Percentiles rank a stretch among this genome's conserved stretches.
Conservation (phyloP, 30 jellyfish, hydroid and myxozoan species). For the Euphysa ruthae region DNA sequence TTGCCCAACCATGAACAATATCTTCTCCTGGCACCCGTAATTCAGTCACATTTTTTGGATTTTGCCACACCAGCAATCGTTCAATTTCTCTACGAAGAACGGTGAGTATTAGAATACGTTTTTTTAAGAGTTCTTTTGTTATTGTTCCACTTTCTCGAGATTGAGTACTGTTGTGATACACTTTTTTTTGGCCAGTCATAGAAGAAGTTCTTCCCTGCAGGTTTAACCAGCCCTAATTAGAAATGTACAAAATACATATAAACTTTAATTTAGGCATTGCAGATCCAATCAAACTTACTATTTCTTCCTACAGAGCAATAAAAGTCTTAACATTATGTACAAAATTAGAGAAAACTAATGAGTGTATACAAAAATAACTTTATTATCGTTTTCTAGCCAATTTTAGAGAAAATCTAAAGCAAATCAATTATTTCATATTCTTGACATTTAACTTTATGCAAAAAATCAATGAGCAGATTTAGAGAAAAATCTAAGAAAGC, state of each 20-base stretch:
- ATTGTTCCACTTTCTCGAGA: conserved; percentile 59
- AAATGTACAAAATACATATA: not conserved
- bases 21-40: conserved; percentile 73
- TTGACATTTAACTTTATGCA: too few species aligned
- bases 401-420: too few species aligned
- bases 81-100: conserved; percentile 80
- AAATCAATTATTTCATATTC: too few species aligned
- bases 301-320: too few species aligned
- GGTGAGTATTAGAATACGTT: conserved; percentile 68
- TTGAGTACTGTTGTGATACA: conserved; percentile 28
- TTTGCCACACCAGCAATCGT: conserved; percentile 85
- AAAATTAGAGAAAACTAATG: too few species aligned
- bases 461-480: too few species aligned
- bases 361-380: too few species aligned
- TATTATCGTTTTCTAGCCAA: too few species aligned
- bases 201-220: conserved; percentile 40
- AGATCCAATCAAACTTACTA: too few species aligned
- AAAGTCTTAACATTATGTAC: too few species aligned
- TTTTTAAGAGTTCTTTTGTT: conserved; percentile 74
- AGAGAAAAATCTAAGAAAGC: too few species aligned
- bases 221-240: conserved; percentile 95
- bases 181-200: not conserved
- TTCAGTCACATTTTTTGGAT: conserved; percentile 63
- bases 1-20: conserved; percentile 59
- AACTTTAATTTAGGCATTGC: too few species aligned